These are phyloP conservation scores for Lepetodrilus schrolli DNA, from an alignment of 2,888 invertebrate species.

Conservation along the genomic window DNA sequence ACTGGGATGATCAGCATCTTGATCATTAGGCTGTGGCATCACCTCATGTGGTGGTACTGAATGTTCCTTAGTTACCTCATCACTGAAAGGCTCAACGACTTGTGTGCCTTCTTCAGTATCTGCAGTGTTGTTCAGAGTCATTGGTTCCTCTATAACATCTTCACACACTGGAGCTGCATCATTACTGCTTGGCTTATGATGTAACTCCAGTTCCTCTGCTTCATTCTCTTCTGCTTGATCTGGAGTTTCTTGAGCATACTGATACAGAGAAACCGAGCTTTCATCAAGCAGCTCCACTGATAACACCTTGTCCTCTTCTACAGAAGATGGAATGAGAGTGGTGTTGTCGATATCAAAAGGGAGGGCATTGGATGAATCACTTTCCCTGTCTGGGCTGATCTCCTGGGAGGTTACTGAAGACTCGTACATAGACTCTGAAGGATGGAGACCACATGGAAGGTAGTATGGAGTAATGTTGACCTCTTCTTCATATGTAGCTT, in stretches of 20 bases:
- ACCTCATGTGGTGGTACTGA: too few relatives aligned
- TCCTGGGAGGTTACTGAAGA: background rate
- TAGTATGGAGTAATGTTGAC: background rate
- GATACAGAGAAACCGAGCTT: background rate
- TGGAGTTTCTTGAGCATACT: background rate
- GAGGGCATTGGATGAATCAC: background rate
- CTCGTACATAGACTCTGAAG: background rate
- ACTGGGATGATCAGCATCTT: background rate
- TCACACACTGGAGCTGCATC: background rate
- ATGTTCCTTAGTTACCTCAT: too few relatives aligned
- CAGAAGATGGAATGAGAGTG: background rate
- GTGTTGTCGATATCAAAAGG: background rate
- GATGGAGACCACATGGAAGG: background rate
- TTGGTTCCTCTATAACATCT: background rate
- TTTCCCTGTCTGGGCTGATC: slow-evolving; percentile 6
- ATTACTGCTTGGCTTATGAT: too few relatives aligned
- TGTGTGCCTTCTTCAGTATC: background rate
- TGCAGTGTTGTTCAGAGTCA: background rate
- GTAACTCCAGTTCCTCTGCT: background rate
- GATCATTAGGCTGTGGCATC: too few relatives aligned
- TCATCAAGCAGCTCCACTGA: background rate
- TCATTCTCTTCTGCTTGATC: background rate
- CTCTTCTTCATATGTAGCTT: background rate
- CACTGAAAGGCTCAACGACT: background rate
- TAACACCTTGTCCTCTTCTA: background rate